phyloP scores from a whole-genome alignment of 2,888 invertebrate genomes.

The Neuroscelio doddi region DNA sequence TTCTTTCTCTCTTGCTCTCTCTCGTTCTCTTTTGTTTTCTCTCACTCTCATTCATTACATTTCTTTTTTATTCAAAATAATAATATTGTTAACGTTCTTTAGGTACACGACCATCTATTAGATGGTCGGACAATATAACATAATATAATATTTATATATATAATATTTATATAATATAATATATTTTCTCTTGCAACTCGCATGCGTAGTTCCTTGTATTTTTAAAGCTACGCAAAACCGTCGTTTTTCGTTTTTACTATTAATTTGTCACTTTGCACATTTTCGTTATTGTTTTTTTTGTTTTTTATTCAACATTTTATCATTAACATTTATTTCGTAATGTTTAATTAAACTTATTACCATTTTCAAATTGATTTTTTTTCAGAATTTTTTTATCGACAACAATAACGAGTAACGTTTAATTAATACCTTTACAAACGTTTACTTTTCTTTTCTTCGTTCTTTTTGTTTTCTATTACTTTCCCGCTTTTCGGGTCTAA shows the following conservation, averaged over 20 bases:
- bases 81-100: slow-evolving; percentile 41
- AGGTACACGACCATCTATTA: slow-evolving; percentile 49
- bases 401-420: slow-evolving; percentile 10
- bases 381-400: too few species aligned
- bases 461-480: slow-evolving; percentile 3
- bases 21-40: slow-evolving; percentile 23
- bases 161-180: slow-evolving; percentile 53
- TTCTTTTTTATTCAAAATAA: slow-evolving; percentile 32
- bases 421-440: slow-evolving; percentile 6
- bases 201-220: neutral
- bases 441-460: slow-evolving; percentile 10
- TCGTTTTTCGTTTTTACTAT: slow-evolving; percentile 12
- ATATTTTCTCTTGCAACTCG: slow-evolving; percentile 44
- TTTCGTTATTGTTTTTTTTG: neutral
- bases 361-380: too few species aligned
- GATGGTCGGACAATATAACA: slow-evolving; percentile 55
- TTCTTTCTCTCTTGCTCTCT: slow-evolving; percentile 35
- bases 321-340: too few species aligned
- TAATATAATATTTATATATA: slow-evolving; percentile 57
- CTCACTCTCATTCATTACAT: slow-evolving; percentile 38
- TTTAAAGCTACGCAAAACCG: neutral
- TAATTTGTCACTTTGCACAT: slow-evolving; percentile 8
- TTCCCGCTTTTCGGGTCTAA: neutral
- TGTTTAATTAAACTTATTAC: too few species aligned
- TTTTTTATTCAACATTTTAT: neutral